These are phyloP conservation scores for Pelodytes ibericus DNA, from an alignment of 2,797 vertebrate genomes.

Conservation along the genomic window DNA sequence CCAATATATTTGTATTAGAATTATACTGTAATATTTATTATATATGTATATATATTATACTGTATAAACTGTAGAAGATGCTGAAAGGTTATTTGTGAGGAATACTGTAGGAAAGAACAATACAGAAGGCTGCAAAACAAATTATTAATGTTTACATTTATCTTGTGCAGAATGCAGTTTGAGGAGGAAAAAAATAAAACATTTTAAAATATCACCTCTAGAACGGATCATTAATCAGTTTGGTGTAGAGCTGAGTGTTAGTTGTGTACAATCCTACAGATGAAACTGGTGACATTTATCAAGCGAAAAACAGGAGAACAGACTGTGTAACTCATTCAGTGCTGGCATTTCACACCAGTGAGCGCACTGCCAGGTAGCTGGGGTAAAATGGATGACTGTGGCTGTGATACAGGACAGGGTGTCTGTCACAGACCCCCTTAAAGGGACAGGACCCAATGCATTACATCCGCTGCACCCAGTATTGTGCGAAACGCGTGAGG, in stretches of 20 bases:
- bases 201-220: slow-evolving; percentile 29
- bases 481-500: too few relatives aligned
- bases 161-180: slow-evolving; percentile 56
- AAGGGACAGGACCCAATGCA: too few relatives aligned
- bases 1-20: background rate
- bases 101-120: slow-evolving; percentile 21
- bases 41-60: too few relatives aligned
- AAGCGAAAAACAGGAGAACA: slow-evolving; percentile 46
- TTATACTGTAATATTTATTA: background rate
- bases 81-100: slow-evolving; percentile 15
- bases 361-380: too few relatives aligned
- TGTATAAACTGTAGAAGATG: background rate
- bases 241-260: slow-evolving; percentile 46
- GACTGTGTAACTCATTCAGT: slow-evolving; percentile 42
- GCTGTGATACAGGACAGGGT: too few relatives aligned
- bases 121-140: slow-evolving; percentile 34
- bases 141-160: slow-evolving; percentile 57
- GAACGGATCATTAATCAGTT: slow-evolving; percentile 53
- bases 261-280: slow-evolving; percentile 38
- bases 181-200: slow-evolving; percentile 52
- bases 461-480: too few relatives aligned
- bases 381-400: too few relatives aligned
- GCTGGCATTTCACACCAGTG: slow-evolving; percentile 14
- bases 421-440: too few relatives aligned
- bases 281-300: slow-evolving; percentile 55